phyloP scores from a whole-genome alignment of 2,113 vertebrate genomes.

The Cisticola juncidis region DNA sequence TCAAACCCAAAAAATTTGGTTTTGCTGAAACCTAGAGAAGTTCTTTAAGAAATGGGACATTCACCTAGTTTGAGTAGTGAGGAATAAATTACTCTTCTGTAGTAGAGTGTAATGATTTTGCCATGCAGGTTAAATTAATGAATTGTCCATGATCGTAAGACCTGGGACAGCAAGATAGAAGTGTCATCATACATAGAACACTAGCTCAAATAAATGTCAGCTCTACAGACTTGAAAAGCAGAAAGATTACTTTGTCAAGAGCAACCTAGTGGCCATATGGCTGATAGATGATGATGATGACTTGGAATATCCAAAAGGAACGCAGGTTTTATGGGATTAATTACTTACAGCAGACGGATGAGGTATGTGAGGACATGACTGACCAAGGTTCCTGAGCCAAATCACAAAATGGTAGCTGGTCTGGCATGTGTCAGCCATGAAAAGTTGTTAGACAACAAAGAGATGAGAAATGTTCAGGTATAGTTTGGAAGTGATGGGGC shows the following conservation, averaged over 20 bases:
- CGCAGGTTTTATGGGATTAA: not conserved
- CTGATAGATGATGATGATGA: not conserved
- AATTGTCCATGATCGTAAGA: not conserved
- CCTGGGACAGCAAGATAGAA: not conserved
- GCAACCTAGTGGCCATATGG: not conserved
- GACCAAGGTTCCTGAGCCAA: not conserved
- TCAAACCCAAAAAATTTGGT: not conserved
- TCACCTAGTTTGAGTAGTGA: not conserved
- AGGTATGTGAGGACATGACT: not conserved
- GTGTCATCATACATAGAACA: not conserved
- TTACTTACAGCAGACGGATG: not conserved
- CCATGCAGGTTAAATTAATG: not conserved
- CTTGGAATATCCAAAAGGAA: rapidly evolving
- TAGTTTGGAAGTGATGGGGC: not conserved
- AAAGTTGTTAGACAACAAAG: not conserved
- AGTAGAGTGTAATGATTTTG: not conserved
- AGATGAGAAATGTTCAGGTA: not conserved
- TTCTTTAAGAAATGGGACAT: not conserved
- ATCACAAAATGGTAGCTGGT: not conserved
- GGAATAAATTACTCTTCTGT: not conserved
- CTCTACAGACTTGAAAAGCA: not conserved
- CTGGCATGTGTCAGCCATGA: not conserved
- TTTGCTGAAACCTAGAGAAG: not conserved
- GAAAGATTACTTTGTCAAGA: not conserved
- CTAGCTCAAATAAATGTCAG: not conserved